A percentile compares a stretch with the other conserved stretches of the same genome.
Conservation (phyloP, 1,140 invertebrate species). For the Atopsyche davidsoni region DNA sequence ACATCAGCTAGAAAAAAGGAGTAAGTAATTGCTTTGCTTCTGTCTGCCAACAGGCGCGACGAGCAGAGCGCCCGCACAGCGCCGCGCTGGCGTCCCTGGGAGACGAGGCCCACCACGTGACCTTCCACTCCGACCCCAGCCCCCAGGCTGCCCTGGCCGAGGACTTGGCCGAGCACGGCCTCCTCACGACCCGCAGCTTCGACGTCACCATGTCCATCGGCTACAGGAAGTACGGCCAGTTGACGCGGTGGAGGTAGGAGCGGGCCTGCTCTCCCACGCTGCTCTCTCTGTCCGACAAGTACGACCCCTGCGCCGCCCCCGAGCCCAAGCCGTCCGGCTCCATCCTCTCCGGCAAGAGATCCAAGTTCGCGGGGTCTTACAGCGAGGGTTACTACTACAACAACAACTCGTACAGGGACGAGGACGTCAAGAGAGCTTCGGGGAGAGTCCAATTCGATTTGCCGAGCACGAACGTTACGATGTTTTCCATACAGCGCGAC, state of each 20-base stretch:
- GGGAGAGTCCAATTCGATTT: no score
- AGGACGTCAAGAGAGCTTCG: background rate
- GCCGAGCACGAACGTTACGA: no score
- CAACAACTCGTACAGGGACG: slow-evolving; percentile 2
- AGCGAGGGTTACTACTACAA: no score
- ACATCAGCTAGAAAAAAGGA: no score
- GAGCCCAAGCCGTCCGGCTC: slow-evolving; percentile 3
- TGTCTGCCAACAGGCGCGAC: slow-evolving; percentile 4
- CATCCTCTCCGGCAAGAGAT: no score
- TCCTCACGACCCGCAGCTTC: slow-evolving; percentile 7
- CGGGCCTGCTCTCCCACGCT: slow-evolving; percentile 4
- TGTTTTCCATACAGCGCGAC: no score
- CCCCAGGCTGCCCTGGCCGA: background rate
- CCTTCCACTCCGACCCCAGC: slow-evolving; percentile 9
- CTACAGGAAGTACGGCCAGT: slow-evolving; percentile 5
- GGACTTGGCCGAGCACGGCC: slow-evolving; percentile 1
- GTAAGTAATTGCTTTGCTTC: no score
- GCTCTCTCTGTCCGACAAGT: slow-evolving; percentile 8
- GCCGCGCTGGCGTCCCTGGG: background rate
- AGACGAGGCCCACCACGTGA: background rate
- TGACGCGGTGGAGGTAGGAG: slow-evolving; percentile 9
- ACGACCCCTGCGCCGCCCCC: slow-evolving; percentile 6
- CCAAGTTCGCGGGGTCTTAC: no score
- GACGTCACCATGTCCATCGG: slow-evolving; percentile 6
- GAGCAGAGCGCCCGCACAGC: background rate